phyloP scores from a whole-genome alignment of 2,888 invertebrate species.

The Cantharis nigra region DNA sequence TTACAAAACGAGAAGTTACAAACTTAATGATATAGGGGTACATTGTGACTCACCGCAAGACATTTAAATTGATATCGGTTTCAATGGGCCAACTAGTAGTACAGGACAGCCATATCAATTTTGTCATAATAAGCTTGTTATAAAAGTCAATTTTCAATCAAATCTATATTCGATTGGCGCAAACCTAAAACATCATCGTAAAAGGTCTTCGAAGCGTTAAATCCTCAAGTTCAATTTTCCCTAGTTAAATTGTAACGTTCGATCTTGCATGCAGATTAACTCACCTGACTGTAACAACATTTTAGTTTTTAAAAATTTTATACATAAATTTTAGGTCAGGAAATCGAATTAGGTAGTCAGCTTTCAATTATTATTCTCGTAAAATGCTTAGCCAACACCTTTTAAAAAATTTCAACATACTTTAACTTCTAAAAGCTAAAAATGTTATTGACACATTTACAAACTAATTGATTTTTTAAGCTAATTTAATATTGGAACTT shows the following conservation, averaged over 20 bases:
- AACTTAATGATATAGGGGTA: neutral
- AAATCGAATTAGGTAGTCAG: neutral
- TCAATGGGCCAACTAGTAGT: neutral
- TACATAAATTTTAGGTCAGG: neutral
- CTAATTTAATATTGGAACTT: constrained; percentile 1
- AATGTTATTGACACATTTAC: neutral
- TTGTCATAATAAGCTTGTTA: neutral
- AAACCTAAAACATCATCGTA: neutral
- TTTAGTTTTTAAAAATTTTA: neutral
- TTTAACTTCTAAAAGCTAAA: neutral
- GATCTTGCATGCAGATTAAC: neutral
- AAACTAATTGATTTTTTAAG: neutral
- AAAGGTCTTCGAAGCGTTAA: neutral
- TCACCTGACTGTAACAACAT: neutral
- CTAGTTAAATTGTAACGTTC: neutral
- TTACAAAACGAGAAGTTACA: neutral
- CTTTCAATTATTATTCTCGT: neutral
- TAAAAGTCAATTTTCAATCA: too few species aligned
- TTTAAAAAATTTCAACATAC: neutral
- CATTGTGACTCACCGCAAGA: neutral
- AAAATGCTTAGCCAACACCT: neutral
- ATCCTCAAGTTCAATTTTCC: neutral
- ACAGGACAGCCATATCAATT: neutral
- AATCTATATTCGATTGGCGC: neutral
- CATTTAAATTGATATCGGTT: neutral